Base-by-base conservation (phyloP, 2,888 invertebrate genomes). In the Lepeophtheirus nordmannii region DNA sequence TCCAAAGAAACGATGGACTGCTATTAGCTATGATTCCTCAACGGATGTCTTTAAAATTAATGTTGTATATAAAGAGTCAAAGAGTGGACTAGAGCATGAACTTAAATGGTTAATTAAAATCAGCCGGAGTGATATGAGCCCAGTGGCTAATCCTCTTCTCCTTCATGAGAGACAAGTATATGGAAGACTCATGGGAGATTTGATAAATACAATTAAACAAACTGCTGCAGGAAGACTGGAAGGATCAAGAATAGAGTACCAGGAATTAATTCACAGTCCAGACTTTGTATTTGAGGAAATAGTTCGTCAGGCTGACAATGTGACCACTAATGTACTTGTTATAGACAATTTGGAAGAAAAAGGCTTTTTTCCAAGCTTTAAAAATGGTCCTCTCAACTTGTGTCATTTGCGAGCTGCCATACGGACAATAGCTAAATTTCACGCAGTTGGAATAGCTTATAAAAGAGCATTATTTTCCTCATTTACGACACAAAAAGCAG, bases 21-120 rank as follows among this genome's bases (percentile, higher is more conserved):
- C 40, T 23, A 20, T 22, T 60, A 41, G 41, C 60, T 66, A 66
- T 17, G 66, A 66, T 30, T 66, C 66, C 58, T 66, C 66, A 5
- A 58, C 66, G 17, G 66, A 66, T 17, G 59, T 59, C n/a, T 66
- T 60, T 46, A 66, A 66, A 38, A 66, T 66, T 41, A 66, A 60
- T 30, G 14, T 66, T 17, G 66, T 66, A 5, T 66, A 66, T 60
- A 66, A 66, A 41, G 66, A 66, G 41, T 22, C 58, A 14, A 66
- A 66, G 17, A 46, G 53, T 17, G 66, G 66, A 17, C 17, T 40
- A 3, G 66, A 66, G 39, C 66, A 66, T 38, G 66, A 66, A 41
- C 60, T 66, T 60, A 66, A 66, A 37, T 66, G 66, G 66, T 17
- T 66, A 17, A 66, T 66, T 60, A 66, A 66, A 38, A 58, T 66